Percentiles rank a stretch among this genome's conserved stretches.
These are phyloP conservation scores for Bombus waltoni DNA, from an alignment of 1,140 invertebrate genomes.

Conservation along the genomic window DNA sequence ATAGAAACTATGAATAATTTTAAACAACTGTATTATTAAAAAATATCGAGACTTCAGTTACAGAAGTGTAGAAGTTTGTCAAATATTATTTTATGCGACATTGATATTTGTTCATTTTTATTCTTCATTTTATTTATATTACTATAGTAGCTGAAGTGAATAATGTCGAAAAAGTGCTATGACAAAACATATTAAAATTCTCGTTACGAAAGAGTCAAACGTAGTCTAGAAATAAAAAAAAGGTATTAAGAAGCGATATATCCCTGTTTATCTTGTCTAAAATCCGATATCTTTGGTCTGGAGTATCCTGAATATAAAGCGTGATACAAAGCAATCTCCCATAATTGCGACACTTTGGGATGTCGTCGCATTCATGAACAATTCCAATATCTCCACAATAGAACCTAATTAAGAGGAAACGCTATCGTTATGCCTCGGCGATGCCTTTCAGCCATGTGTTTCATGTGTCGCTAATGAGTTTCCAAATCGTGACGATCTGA, in stretches of 20 bases:
- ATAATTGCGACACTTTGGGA: not conserved
- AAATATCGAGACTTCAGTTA: not conserved
- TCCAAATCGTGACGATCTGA: conserved; percentile 8
- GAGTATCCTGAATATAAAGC: too few species aligned
- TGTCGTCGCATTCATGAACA: not conserved
- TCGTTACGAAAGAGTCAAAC: not conserved
- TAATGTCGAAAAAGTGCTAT: too few species aligned
- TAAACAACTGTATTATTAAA: not conserved
- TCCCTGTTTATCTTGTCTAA: not conserved
- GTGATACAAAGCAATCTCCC: not conserved
- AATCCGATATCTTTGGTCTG: not conserved
- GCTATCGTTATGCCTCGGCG: not conserved
- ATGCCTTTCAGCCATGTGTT: not conserved
- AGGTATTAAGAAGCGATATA: not conserved
- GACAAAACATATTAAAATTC: not conserved
- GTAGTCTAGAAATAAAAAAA: not conserved
- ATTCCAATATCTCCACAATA: not conserved
- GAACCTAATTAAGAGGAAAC: conserved; percentile 29
- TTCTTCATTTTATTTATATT: too few species aligned
- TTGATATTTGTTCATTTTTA: too few species aligned
- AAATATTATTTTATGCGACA: too few species aligned
- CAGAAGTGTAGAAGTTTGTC: too few species aligned
- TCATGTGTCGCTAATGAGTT: conserved; percentile 3
- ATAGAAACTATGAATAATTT: not conserved
- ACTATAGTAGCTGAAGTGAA: too few species aligned